Evolutionary conservation across 2,113 vertebrate genomes (phyloP).

Genomic region (Irena cyanogastra): DNA sequence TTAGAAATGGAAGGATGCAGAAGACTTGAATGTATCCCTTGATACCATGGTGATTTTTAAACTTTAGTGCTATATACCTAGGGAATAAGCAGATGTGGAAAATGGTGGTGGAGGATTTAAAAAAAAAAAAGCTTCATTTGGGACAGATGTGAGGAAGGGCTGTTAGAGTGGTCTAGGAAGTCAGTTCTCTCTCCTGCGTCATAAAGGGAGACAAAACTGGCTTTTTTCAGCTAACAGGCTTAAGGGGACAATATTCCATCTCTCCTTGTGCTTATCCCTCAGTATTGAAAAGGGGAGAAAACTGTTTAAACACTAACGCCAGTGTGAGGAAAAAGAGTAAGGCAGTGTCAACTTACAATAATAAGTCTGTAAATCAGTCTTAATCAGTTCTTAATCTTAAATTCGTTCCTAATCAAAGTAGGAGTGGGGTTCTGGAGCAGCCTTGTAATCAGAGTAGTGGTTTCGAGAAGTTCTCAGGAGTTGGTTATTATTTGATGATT

Average conservation of each 20-base stretch:
- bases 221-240: background rate
- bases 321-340: background rate
- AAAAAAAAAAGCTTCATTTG: background rate
- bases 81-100: background rate
- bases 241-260: background rate
- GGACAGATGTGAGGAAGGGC: background rate
- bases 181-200: background rate
- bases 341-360: background rate
- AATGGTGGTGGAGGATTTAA: background rate
- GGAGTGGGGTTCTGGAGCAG: background rate
- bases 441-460: background rate
- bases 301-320: background rate
- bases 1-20: background rate
- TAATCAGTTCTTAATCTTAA: conserved; percentile 10
- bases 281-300: background rate
- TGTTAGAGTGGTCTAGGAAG: background rate
- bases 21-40: background rate
- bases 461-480: background rate
- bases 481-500: background rate
- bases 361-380: background rate
- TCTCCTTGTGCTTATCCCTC: background rate
- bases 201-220: background rate
- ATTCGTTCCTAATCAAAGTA: background rate
- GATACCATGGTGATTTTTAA: background rate
- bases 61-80: background rate